Percentiles rank a stretch among this genome's conserved stretches.
These are phyloP conservation scores for Eupithecia tripunctaria DNA, from an alignment of 2,888 invertebrate species.

Conservation along the genomic window DNA sequence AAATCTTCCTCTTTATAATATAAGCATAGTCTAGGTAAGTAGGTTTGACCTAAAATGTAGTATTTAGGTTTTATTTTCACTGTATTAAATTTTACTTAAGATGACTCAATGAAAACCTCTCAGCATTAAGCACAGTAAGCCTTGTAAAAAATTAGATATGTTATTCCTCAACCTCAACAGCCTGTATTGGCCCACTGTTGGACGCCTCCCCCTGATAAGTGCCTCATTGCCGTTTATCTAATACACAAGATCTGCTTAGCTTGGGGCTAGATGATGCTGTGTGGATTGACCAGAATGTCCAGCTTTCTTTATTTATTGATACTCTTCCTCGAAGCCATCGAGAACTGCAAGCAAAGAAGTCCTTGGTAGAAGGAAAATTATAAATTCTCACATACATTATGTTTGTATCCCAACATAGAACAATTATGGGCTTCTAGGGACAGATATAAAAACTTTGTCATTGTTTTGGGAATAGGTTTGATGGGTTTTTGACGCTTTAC, in stretches of 20 bases:
- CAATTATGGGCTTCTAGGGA: background rate
- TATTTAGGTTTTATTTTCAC: background rate
- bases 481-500: conserved; percentile 41
- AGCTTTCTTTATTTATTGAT: too few species aligned
- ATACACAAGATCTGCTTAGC: too few species aligned
- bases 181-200: too few species aligned
- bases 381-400: background rate
- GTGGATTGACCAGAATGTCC: too few species aligned
- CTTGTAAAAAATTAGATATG: background rate
- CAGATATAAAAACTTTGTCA: conserved; percentile 43
- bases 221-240: too few species aligned
- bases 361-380: background rate
- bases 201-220: too few species aligned
- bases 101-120: background rate
- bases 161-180: too few species aligned
- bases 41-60: background rate
- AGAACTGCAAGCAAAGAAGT: background rate
- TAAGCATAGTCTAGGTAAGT: background rate
- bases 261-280: too few species aligned
- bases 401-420: background rate
- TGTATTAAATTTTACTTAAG: background rate
- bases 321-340: background rate
- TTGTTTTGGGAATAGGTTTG: conserved; percentile 44
- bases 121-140: background rate
- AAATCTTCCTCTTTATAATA: too few species aligned